Conservation (phyloP, 2,113 vertebrate species). For the Siphamia tubifer region DNA sequence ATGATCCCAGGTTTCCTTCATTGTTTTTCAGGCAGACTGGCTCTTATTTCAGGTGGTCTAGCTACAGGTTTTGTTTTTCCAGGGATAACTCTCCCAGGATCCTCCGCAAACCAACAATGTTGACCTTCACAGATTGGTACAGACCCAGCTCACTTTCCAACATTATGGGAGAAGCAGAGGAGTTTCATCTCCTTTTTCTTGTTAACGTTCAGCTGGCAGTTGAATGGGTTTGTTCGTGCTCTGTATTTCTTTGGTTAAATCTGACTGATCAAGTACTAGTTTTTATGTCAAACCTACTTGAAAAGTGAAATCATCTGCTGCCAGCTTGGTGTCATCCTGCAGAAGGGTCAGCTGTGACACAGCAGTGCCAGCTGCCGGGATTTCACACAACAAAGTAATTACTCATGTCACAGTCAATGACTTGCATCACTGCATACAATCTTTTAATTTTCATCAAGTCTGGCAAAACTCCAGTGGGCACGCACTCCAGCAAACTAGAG, state of each 20-base stretch:
- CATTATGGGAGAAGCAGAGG: slow-evolving; percentile 21
- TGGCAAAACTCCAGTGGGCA: slow-evolving; percentile 17
- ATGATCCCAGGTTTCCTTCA: slow-evolving; percentile 59
- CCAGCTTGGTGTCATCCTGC: slow-evolving; percentile 59
- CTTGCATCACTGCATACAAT: slow-evolving; percentile 24
- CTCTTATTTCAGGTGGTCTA: slow-evolving; percentile 76
- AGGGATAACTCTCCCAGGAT: slow-evolving; percentile 67
- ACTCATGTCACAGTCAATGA: slow-evolving; percentile 52
- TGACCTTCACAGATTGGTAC: slow-evolving; percentile 74
- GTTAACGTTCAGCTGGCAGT: slow-evolving; percentile 1
- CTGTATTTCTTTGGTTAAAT: slow-evolving; percentile 28
- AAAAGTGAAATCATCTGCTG: slow-evolving; percentile 53
- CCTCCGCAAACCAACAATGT: slow-evolving; percentile 58
- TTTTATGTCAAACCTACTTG: slow-evolving; percentile 45
- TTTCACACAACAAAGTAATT: slow-evolving; percentile 53
- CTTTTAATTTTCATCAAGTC: slow-evolving; percentile 40
- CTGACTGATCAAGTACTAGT: slow-evolving; percentile 21
- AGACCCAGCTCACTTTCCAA: slow-evolving; percentile 65
- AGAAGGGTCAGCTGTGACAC: slow-evolving; percentile 53
- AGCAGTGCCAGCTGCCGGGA: slow-evolving; percentile 56
- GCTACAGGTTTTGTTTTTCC: slow-evolving; percentile 70
- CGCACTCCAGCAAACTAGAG: not conserved
- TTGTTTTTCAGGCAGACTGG: slow-evolving; percentile 28
- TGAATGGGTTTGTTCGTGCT: not conserved
- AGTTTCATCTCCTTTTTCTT: not conserved